Conservation (phyloP, 2,888 invertebrate genomes). For the Stenchaetothrips biformis region DNA sequence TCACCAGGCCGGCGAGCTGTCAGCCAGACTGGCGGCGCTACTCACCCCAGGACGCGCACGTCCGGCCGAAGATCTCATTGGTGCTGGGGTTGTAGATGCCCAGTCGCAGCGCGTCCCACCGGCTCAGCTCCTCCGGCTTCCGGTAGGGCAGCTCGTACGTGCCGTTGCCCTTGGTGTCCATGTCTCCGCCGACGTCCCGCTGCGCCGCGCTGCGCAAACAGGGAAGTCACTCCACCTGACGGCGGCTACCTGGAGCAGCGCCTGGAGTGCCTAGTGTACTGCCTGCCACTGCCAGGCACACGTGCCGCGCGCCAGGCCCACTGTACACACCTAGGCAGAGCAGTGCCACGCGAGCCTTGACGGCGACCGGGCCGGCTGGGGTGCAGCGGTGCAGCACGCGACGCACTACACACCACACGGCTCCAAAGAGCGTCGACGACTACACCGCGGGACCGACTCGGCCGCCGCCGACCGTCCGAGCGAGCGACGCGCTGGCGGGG, state of each 20-base stretch:
- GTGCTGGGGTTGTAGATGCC: constrained; percentile 49
- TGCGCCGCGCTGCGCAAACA: constrained; percentile 24
- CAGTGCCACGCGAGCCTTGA: too few species aligned
- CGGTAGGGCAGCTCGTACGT: constrained; percentile 39
- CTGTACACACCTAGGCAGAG: too few species aligned
- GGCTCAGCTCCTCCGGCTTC: constrained; percentile 36
- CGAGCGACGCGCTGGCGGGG: background rate
- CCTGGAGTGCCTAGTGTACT: background rate
- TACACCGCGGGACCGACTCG: background rate
- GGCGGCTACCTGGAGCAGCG: background rate
- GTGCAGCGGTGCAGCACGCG: too few species aligned
- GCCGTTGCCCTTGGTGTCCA: constrained; percentile 33
- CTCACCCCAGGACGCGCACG: constrained; percentile 64
- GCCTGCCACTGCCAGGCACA: background rate
- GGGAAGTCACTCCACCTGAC: too few species aligned
- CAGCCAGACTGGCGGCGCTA: constrained; percentile 36
- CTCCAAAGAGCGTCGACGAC: background rate
- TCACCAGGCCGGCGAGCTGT: background rate
- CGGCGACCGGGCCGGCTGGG: too few species aligned
- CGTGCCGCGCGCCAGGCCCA: background rate
- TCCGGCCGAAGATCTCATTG: constrained; percentile 56
- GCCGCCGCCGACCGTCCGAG: background rate
- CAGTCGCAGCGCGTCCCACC: constrained; percentile 42
- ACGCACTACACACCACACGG: background rate
- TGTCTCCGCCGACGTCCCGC: constrained; percentile 33